Evolutionary conservation across 2,797 vertebrate species (phyloP).

Genomic region (Tauraco hartlaubi): DNA sequence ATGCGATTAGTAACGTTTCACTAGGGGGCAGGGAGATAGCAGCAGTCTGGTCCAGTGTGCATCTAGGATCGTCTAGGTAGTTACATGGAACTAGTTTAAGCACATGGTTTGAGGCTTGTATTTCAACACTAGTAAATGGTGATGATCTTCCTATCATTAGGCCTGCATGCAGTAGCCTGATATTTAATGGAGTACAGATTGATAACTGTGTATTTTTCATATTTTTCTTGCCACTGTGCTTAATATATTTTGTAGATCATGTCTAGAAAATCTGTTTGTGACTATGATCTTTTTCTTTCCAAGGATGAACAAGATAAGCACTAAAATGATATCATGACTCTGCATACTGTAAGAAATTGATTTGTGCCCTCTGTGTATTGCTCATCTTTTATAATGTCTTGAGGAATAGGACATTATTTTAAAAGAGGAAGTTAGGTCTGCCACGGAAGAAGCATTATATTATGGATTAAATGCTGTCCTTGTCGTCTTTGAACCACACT

Average conservation of each 20-base stretch:
- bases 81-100: not conserved
- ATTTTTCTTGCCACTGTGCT: not conserved
- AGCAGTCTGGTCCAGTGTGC: not conserved
- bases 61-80: accelerated
- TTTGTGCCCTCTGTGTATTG: not conserved
- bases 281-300: not conserved
- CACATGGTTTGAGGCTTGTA: not conserved
- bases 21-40: accelerated
- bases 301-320: not conserved
- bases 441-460: constrained; percentile 15
- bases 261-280: not conserved
- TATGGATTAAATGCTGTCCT: not conserved
- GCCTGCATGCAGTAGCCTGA: not conserved
- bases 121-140: not conserved
- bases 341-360: not conserved
- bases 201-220: not conserved
- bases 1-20: not conserved
- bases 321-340: not conserved
- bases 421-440: not conserved
- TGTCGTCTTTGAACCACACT: not conserved
- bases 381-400: not conserved
- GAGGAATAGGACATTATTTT: not conserved
- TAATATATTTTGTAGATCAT: not conserved
- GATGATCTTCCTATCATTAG: not conserved
- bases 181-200: not conserved